phyloP scores from a whole-genome alignment of 2,113 vertebrate species.

The Colistium nudipinnis region DNA sequence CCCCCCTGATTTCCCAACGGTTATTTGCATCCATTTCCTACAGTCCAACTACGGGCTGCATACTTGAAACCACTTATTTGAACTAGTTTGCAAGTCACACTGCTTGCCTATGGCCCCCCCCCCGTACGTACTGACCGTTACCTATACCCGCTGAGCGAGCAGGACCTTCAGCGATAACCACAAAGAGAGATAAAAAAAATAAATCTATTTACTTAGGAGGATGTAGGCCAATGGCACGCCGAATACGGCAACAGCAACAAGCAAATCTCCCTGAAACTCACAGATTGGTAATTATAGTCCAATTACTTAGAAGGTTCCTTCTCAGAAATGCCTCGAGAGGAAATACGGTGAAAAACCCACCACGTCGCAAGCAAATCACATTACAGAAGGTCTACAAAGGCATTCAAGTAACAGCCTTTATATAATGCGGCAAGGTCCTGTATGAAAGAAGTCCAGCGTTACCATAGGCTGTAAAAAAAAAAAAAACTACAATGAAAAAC shows the following conservation, averaged over 20 bases:
- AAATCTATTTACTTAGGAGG: no score
- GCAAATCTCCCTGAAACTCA: background rate
- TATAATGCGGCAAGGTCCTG: background rate
- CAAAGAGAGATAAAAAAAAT: no score
- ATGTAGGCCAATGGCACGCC: background rate
- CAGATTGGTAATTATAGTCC: background rate
- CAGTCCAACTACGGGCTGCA: conserved; percentile 61
- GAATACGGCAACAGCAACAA: background rate
- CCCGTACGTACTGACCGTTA: no score
- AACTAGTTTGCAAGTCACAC: conserved; percentile 42
- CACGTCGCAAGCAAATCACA: background rate
- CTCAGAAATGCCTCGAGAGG: background rate
- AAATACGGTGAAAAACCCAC: background rate
- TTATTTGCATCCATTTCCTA: conserved; percentile 46
- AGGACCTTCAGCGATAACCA: no score
- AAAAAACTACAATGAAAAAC: background rate
- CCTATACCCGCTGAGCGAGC: no score
- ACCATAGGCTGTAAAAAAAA: conserved; percentile 18
- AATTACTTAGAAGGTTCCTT: background rate
- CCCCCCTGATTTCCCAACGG: background rate
- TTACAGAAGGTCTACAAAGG: background rate
- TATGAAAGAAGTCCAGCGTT: background rate
- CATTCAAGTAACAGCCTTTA: background rate
- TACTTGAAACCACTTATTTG: conserved; percentile 41
- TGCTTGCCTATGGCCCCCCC: no score